A percentile compares a stretch with the other conserved stretches of the same genome.
Conservation (phyloP, 2,888 invertebrate species). For the Tethea ocularis region DNA sequence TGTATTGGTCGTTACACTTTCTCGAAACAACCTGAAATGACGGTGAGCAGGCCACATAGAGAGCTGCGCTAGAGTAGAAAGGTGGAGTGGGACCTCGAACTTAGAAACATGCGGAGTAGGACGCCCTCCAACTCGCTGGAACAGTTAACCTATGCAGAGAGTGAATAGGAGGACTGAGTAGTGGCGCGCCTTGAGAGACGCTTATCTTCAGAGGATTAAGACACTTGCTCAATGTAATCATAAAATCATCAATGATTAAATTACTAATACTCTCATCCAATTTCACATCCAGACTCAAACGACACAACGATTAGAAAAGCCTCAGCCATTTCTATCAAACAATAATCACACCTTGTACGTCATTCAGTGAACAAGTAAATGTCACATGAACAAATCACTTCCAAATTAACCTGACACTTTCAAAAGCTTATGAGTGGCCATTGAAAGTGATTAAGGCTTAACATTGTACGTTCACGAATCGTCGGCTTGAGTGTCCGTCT, state of each 20-base stretch:
- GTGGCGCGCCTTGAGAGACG: too few relatives aligned
- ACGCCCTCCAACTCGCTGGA: too few relatives aligned
- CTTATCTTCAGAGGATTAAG: too few relatives aligned
- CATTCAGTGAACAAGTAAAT: conserved; percentile 26
- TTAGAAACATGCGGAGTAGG: too few relatives aligned
- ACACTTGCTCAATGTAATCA: too few relatives aligned
- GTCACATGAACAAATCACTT: conserved; percentile 42
- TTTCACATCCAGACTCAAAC: neutral
- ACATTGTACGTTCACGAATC: conserved; percentile 44
- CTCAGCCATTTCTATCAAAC: neutral
- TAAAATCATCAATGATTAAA: neutral
- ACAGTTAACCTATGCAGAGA: too few relatives aligned
- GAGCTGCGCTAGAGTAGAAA: too few relatives aligned
- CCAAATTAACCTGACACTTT: conserved; percentile 40
- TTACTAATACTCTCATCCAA: neutral
- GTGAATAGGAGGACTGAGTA: too few relatives aligned
- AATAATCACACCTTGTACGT: conserved; percentile 6
- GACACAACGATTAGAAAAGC: conserved; percentile 7
- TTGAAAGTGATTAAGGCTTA: conserved; percentile 31
- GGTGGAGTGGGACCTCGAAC: too few relatives aligned
- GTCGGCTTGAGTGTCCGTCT: conserved; percentile 40
- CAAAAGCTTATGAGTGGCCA: conserved; percentile 41
- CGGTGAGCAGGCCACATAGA: too few relatives aligned
- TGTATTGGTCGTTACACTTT: too few relatives aligned
- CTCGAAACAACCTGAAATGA: too few relatives aligned